These are phyloP conservation scores for Listronotus bonariensis DNA, from an alignment of 1,140 invertebrate genomes.

Conservation along the genomic window DNA sequence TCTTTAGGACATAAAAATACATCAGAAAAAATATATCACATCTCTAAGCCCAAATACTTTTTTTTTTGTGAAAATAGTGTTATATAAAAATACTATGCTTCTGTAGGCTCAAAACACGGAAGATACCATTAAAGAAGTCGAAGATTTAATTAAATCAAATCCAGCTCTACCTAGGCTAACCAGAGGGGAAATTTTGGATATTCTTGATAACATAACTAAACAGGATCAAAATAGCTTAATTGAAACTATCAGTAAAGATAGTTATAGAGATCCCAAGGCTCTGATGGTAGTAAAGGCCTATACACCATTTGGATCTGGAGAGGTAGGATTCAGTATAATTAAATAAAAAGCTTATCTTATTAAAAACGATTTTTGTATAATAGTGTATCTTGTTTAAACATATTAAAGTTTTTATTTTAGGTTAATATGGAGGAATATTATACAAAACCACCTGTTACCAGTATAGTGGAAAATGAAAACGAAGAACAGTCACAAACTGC, in stretches of 20 bases:
- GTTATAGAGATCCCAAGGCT: conserved; percentile 51
- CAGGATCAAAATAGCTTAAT: conserved; percentile 46
- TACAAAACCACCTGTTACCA: conserved; percentile 61
- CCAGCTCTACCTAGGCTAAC: conserved; percentile 60
- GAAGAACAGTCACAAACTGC: conserved; percentile 22
- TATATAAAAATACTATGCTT: too few species aligned
- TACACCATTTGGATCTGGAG: conserved; percentile 45
- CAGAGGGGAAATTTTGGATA: conserved; percentile 60
- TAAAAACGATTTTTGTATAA: too few species aligned
- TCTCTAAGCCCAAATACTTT: too few species aligned
- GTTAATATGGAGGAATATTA: conserved; percentile 60
- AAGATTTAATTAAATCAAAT: conserved; percentile 58
- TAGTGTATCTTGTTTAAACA: too few species aligned
- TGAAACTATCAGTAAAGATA: conserved; percentile 13
- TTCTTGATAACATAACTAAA: conserved; percentile 62
- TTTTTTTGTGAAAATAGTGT: too few species aligned
- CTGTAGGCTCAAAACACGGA: conserved; percentile 49
- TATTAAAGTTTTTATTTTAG: conserved; percentile 12
- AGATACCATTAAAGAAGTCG: conserved; percentile 62
- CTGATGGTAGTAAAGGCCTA: conserved; percentile 64
- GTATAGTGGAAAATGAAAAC: conserved; percentile 51
- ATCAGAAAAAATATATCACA: too few species aligned
- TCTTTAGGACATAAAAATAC: too few species aligned
- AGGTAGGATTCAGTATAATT: conserved; percentile 43
- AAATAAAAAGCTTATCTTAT: too few species aligned